Evolutionary conservation across 2,888 invertebrate genomes (phyloP), one percentile per base, ranked within the genome.

Genomic region (Tridacna gigas): DNA sequence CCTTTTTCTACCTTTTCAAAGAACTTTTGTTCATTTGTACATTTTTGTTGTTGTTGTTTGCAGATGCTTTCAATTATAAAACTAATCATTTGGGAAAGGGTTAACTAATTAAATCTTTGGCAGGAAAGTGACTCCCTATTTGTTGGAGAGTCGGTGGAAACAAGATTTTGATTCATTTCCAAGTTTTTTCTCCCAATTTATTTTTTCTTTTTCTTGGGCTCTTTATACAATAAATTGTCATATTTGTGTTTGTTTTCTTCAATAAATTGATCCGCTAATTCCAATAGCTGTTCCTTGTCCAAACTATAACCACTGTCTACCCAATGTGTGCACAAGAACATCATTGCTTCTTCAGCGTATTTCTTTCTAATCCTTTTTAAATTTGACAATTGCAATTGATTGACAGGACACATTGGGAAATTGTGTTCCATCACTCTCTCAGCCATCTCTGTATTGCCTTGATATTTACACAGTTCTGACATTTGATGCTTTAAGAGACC

Each of bases 391-490:
- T 4, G 25, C 20, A 13, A 1, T 25, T 5, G 22, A 22, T 22
- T 15, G 4, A 71, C 48, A 20, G 71, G 71, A 26, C 48, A 71
- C n/a, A 71, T 22, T 25, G 71, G 71, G 13, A 71, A 71, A 12
- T 48, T 37, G 0, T 71, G 15, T 18, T 71, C 71, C 51, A 71
- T 11, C 26, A 71, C 22, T 51, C 1, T 47, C 2, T 2, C 5
- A 12, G 71, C 71, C 71, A 71, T 71, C 0, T 7, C 48, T 51
- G 51, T 71, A 25, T 48, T 51, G 0, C 71, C 71, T 2, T 71
- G 48, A 51, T 71, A 71, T 71, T 71, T 71, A 47, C 71, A 71
- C 3, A 71, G 51, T 51, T 71, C 71, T 13, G 26, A 20, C 71
- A 71, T 71, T 51, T 71, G 51, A 15, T 25, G 25, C 22, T 15